Evolutionary conservation across 1,140 invertebrate species (phyloP).

Genomic region (Anastrepha obliqua): DNA sequence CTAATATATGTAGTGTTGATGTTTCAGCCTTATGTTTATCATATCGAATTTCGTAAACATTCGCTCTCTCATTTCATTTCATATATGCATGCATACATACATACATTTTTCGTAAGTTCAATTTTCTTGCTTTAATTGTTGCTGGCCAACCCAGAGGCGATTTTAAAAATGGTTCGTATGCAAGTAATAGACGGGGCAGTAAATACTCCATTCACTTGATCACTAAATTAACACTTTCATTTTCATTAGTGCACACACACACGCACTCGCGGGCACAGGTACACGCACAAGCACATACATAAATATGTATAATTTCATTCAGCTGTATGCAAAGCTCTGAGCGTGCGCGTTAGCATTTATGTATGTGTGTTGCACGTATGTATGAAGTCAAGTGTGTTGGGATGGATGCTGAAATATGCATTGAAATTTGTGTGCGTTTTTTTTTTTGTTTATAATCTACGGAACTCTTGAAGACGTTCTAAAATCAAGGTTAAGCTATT

Average conservation of each 20-base stretch:
- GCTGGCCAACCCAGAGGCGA: background rate
- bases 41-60: background rate
- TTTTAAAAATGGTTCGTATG: background rate
- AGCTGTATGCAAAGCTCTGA: too few relatives aligned
- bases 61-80: background rate
- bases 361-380: background rate
- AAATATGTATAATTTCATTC: too few relatives aligned
- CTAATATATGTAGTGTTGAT: background rate
- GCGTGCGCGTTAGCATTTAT: too few relatives aligned
- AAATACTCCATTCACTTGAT: conserved; percentile 35
- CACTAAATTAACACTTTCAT: conserved; percentile 36
- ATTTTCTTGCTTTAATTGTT: background rate
- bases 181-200: background rate
- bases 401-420: background rate
- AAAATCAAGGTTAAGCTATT: conserved; percentile 32
- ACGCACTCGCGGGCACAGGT: too few relatives aligned
- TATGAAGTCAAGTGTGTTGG: background rate
- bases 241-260: conserved; percentile 1
- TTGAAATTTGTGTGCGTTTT: background rate
- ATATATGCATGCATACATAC: background rate
- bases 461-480: conserved; percentile 49
- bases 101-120: background rate
- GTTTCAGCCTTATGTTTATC: conserved; percentile 2
- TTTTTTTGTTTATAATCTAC: background rate
- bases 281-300: background rate